Base-by-base conservation (phyloP, 2,888 invertebrate genomes). In the Andrena minutula region DNA sequence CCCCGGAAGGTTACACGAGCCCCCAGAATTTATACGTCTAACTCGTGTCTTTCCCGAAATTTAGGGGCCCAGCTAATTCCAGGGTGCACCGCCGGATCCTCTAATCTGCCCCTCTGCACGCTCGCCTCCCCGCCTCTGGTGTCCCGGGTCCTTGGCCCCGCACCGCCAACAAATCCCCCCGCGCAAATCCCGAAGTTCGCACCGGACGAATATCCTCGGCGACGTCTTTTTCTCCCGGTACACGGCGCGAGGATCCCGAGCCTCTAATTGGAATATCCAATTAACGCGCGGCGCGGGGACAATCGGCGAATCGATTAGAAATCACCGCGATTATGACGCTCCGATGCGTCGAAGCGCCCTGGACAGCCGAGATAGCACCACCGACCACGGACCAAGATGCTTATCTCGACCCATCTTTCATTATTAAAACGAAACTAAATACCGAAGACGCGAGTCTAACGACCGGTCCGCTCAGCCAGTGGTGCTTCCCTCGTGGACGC, bases 391-490 rank as follows among this genome's bases (percentile, higher is more conserved):
- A 49, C 79, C 83, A 78, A 86, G 90, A 90, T 92, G 79, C 72
- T 81, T 89, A 92, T 91, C 91, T 86, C 77, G 86, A 83, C 75
- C 88, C 88, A 92, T 92, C 90, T 92, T 92, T 92, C 91, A 90
- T 91, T 91, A 92, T 91, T 92, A 91, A 92, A 92, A 92, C 88
- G 91, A 92, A 92, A 92, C 92, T 92, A 93, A 93, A 92, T 92
- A 91, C 88, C 86, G 84, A 88, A 91, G 88, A 89, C 87, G 85
- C 86, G 86, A 89, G 88, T 91, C 91, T 90, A 91, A 92, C 90
- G 89, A 91, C 88, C 89, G 74, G 81, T 66, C 75, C 60, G 66
- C 10, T 4, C 71, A 58, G 77, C 58, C 90, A 91, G 90, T 88
- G 90, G 90, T 88, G 86, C 91, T 91, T 79, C 86, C 69, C 66